Evolutionary conservation across 2,888 invertebrate species (phyloP), one percentile per base, ranked within the genome.

Genomic region (Amiota communis): DNA sequence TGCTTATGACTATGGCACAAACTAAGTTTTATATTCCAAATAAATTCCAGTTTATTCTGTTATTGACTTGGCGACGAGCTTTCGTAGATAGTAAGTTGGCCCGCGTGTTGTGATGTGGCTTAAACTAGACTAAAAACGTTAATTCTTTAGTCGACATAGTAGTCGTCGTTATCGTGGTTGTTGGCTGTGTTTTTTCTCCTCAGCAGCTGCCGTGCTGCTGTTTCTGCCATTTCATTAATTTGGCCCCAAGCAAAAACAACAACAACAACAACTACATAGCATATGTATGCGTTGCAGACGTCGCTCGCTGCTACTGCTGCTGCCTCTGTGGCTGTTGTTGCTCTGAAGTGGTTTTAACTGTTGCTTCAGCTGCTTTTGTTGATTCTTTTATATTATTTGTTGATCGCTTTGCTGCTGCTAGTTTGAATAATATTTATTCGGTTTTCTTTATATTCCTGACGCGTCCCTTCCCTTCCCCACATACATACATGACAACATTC

Each of bases 91-190:
- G 23, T 17, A 20, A 46, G 69, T 56, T 11, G n/a, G 46, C 56
- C 11, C 64, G 64, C 23, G 49, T 57, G 57, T 76, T 76, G 75
- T 78, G 77, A 72, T 81, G 76, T 77, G 84, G 82, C 82, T 85
- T 83, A 83, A 85, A 83, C 82, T 85, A 82, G 84, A 85, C 82
- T 82, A 85, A 83, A 70, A 71, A 73, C 57, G 71, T 74, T 78
- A 75, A 72, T 76, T 80, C 75, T 64, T 13, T 70, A 48, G n/a
- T 13, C 20, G 15, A 48, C 47, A 46, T 17, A 23, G n/a, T 56
- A 36, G 56, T 53, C 56, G 48, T 36, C 46, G 64, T 15, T 47
- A 56, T 49, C 20, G 53, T 36, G 12, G 46, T 47, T 47, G 15
- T 36, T 64, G 36, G 73, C 78, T 65, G 15, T 68, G 2, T 36